These are phyloP conservation scores for Hyles vespertilio DNA, from an alignment of 1,140 invertebrate species.

Conservation along the genomic window DNA sequence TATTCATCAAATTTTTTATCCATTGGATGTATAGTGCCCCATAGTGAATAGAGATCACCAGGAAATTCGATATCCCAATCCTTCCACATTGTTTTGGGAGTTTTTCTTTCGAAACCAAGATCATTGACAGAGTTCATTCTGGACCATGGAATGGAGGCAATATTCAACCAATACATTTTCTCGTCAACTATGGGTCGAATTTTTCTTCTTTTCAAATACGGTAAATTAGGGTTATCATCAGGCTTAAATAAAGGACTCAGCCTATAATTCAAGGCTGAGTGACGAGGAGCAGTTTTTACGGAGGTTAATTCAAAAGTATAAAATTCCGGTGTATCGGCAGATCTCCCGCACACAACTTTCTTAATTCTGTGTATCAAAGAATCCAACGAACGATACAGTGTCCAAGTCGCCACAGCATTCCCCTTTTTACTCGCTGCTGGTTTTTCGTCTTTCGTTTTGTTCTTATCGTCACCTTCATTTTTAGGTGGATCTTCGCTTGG, in stretches of 20 bases:
- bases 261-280: conserved; percentile 64
- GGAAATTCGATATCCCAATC: conserved; percentile 79
- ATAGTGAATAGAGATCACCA: conserved; percentile 78
- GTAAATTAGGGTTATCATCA: conserved; percentile 55
- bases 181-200: conserved; percentile 60
- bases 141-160: conserved; percentile 73
- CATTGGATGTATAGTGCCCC: conserved; percentile 76
- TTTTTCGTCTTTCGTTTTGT: conserved; percentile 15
- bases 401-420: conserved; percentile 47
- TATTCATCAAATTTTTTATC: conserved; percentile 62
- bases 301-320: conserved; percentile 76
- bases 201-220: conserved; percentile 46
- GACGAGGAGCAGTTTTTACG: conserved; percentile 67
- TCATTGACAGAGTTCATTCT: conserved; percentile 70
- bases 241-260: conserved; percentile 63
- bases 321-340: conserved; percentile 52
- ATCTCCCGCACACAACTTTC: conserved; percentile 21
- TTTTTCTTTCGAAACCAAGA: conserved; percentile 65
- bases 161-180: conserved; percentile 75
- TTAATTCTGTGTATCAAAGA: conserved; percentile 42
- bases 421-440: conserved; percentile 27
- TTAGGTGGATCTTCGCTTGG: conserved; percentile 34
- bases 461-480: conserved; percentile 18
- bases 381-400: conserved; percentile 47
- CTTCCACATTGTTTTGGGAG: conserved; percentile 71